Percentiles rank a stretch among this genome's conserved stretches.
Evolutionary conservation across 2,113 vertebrate genomes (phyloP).

Genomic region (Addax nasomaculatus): DNA sequence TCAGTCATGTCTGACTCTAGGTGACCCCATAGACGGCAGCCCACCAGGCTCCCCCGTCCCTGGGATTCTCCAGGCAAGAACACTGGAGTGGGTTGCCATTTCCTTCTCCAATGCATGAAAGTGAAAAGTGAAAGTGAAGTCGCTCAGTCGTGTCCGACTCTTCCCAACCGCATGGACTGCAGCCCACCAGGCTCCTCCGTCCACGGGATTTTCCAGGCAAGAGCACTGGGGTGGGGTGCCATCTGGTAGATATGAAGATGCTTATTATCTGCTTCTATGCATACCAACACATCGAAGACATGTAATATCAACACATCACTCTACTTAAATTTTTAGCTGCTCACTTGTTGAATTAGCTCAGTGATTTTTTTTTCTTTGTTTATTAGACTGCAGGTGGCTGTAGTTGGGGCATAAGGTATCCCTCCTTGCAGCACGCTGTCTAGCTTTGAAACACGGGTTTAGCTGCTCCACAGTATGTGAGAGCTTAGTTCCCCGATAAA

Average conservation of each 20-base stretch:
- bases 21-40: too few species aligned
- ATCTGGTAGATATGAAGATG: too few species aligned
- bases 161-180: accelerated
- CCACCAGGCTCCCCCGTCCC: too few species aligned
- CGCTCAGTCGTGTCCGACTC: accelerated
- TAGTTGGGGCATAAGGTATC: not conserved
- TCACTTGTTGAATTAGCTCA: not conserved
- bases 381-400: not conserved
- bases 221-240: not conserved
- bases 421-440: accelerated
- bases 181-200: not conserved
- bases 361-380: not conserved
- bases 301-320: not conserved
- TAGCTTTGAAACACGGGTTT: not conserved
- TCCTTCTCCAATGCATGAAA: too few species aligned
- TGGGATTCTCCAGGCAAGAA: too few species aligned
- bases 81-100: too few species aligned
- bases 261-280: not conserved
- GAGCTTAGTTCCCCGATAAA: not conserved
- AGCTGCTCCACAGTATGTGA: not conserved
- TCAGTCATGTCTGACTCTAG: too few species aligned
- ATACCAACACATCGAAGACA: not conserved
- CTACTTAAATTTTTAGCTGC: not conserved
- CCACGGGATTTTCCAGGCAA: not conserved
- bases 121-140: not conserved